Conservation (phyloP, 1,140 invertebrate species). For the Geopemphigus sp. region DNA sequence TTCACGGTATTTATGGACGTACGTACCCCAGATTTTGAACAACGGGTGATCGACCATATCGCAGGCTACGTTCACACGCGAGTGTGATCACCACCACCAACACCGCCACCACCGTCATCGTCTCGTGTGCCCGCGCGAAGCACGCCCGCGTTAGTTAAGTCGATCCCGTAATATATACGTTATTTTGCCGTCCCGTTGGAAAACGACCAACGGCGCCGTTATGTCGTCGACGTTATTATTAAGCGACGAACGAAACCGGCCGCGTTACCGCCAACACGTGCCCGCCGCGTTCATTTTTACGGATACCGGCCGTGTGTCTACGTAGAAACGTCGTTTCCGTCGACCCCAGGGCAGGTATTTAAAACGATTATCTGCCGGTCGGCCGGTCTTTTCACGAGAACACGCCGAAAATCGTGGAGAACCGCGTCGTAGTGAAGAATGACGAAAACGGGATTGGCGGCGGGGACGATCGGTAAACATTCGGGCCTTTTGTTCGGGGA, state of each 20-base stretch:
- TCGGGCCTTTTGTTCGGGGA: slow-evolving; percentile 28
- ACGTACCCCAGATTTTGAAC: neutral
- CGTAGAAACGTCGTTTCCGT: no score
- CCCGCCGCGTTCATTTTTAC: neutral
- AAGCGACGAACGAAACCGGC: no score
- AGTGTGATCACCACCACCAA: no score
- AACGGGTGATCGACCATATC: slow-evolving; percentile 21
- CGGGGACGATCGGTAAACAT: no score
- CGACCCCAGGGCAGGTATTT: no score
- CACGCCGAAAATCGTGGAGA: slow-evolving; percentile 13
- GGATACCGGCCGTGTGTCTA: neutral
- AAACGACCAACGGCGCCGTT: neutral
- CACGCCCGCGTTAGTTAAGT: no score
- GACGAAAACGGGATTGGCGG: neutral
- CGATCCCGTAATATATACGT: neutral
- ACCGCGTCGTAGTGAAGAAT: slow-evolving; percentile 28
- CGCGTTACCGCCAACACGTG: no score
- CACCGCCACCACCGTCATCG: no score
- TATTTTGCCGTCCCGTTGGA: neutral
- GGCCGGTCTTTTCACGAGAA: slow-evolving; percentile 39
- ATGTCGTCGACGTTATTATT: no score
- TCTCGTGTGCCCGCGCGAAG: no score
- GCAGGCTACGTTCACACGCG: neutral
- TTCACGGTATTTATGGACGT: neutral
- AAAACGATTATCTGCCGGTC: slow-evolving; percentile 25